Evolutionary conservation across 2,888 invertebrate genomes (phyloP).

Genomic region (Piscicola geometra): DNA sequence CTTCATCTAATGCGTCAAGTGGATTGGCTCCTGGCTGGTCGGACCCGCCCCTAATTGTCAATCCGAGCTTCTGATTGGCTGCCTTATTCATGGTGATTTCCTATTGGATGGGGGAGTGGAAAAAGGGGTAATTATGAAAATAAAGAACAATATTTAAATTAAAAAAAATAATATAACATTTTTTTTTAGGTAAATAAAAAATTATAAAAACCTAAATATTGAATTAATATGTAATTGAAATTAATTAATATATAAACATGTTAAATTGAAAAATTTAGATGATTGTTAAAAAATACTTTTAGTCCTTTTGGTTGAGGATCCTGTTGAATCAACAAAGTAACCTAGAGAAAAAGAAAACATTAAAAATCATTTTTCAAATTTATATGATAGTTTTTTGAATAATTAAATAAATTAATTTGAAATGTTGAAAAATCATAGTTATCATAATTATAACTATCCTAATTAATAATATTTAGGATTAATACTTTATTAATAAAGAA

Average conservation of each 20-base stretch:
- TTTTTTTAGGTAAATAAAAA: background rate
- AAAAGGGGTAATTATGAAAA: background rate
- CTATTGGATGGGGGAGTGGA: conserved; percentile 61
- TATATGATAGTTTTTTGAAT: too few species aligned
- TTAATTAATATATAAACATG: too few species aligned
- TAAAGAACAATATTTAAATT: background rate
- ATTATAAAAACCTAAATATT: too few species aligned
- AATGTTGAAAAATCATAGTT: too few species aligned
- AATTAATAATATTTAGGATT: too few species aligned
- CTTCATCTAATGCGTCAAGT: conserved; percentile 59
- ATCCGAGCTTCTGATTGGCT: conserved; percentile 66
- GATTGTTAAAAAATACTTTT: conserved; percentile 64
- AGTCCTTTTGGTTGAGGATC: conserved; percentile 88
- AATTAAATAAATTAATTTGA: too few species aligned
- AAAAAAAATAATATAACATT: background rate
- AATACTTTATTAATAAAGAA: too few species aligned
- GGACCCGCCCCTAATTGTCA: conserved; percentile 60
- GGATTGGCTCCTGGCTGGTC: conserved; percentile 58
- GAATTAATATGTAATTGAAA: too few species aligned
- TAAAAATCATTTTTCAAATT: too few species aligned
- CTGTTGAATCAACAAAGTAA: conserved; percentile 78
- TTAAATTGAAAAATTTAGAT: background rate
- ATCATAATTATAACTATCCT: too few species aligned
- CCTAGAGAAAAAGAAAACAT: conserved; percentile 71
- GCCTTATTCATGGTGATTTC: conserved; percentile 80